Evolutionary conservation across 2,797 vertebrate genomes (phyloP).

Genomic region (Rhinatrema bivittatum): DNA sequence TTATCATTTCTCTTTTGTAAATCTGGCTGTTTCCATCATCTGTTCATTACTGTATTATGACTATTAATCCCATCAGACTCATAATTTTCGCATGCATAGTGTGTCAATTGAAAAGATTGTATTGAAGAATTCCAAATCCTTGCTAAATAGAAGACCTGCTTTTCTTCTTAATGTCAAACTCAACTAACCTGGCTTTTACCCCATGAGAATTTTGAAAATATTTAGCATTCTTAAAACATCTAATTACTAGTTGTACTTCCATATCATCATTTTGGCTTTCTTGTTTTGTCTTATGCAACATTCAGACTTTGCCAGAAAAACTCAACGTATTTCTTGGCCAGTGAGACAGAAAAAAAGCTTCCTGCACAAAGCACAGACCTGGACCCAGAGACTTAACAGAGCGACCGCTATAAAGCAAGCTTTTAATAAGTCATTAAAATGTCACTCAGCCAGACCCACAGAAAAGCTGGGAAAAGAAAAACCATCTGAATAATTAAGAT

Average conservation of each 20-base stretch:
- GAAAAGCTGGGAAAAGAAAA: slow-evolving; percentile 63
- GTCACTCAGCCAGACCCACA: slow-evolving; percentile 62
- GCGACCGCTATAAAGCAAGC: slow-evolving; percentile 60
- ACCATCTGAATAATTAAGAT: slow-evolving; percentile 71
- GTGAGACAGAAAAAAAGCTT: slow-evolving; percentile 50
- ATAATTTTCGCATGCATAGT: too few species aligned
- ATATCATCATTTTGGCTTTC: too few species aligned
- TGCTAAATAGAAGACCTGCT: too few species aligned
- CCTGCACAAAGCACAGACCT: slow-evolving; percentile 53
- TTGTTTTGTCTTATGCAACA: slow-evolving; percentile 56
- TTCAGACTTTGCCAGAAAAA: slow-evolving; percentile 48
- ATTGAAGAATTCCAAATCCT: too few species aligned
- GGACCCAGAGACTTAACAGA: slow-evolving; percentile 52
- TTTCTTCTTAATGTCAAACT: too few species aligned
- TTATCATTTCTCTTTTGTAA: slow-evolving; percentile 33
- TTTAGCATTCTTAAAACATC: background rate
- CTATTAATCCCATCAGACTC: slow-evolving; percentile 19
- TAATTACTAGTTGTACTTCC: too few species aligned
- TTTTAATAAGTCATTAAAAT: slow-evolving; percentile 73
- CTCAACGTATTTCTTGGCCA: slow-evolving; percentile 51
- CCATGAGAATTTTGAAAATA: slow-evolving; percentile 1
- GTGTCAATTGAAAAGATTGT: too few species aligned
- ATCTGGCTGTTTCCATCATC: slow-evolving; percentile 55
- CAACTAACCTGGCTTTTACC: background rate
- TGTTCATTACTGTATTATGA: slow-evolving; percentile 41